Conservation (phyloP, 2,797 vertebrate genomes). For the Lepus townsendii region DNA sequence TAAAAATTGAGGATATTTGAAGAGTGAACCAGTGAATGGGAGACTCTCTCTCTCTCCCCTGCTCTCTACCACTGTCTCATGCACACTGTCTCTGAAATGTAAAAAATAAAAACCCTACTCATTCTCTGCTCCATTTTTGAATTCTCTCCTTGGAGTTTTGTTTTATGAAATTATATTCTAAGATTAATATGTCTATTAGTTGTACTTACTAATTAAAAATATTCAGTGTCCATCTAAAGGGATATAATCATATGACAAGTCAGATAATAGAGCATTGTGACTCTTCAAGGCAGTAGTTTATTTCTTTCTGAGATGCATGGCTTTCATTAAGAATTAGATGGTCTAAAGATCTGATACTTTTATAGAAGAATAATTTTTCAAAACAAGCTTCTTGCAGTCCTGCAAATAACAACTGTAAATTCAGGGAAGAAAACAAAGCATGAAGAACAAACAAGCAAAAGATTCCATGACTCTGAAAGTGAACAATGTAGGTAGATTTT, state of each 20-base stretch:
- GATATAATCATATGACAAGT: conserved; percentile 32
- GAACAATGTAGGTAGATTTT: neutral
- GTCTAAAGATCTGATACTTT: neutral
- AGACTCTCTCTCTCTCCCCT: no score
- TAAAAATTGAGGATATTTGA: no score
- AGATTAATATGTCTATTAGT: conserved; percentile 48
- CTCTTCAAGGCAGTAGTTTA: conserved; percentile 18
- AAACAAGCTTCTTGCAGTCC: neutral
- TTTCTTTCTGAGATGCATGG: conserved; percentile 48
- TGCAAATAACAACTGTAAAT: neutral
- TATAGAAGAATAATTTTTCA: neutral
- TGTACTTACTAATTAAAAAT: neutral
- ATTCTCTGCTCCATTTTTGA: neutral
- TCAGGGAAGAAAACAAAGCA: neutral
- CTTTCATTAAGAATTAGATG: conserved; percentile 29
- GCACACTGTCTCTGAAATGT: no score
- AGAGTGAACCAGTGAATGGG: no score
- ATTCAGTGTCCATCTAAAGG: conserved; percentile 11
- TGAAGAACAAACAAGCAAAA: neutral
- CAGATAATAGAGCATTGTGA: conserved; percentile 6
- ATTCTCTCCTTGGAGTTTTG: conserved; percentile 9
- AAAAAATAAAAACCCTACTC: neutral
- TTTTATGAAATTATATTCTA: conserved; percentile 44
- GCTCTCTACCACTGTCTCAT: no score
- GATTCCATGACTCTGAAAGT: neutral